Evolutionary conservation across 2,113 vertebrate genomes (phyloP).

Genomic region (Misgurnus anguillicaudatus): DNA sequence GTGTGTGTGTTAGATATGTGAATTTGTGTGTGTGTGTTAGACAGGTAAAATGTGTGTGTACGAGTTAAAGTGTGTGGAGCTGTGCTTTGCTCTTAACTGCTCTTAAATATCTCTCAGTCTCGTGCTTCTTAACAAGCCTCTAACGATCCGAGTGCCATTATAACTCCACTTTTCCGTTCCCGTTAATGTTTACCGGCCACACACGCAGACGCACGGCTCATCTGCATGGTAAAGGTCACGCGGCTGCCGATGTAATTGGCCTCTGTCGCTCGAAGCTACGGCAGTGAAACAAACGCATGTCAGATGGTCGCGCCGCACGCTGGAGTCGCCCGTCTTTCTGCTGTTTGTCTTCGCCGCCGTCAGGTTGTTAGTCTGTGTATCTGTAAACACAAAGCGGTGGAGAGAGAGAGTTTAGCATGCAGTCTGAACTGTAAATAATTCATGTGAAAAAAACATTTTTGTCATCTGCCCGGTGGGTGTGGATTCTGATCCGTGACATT

Average conservation of each 20-base stretch:
- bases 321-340: conserved; percentile 35
- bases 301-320: conserved; percentile 20
- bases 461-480: not conserved
- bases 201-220: conserved; percentile 43
- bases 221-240: conserved; percentile 58
- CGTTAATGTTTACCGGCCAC: conserved; percentile 51
- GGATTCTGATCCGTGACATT: not conserved
- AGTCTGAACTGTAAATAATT: conserved; percentile 8
- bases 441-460: not conserved
- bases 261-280: conserved; percentile 46
- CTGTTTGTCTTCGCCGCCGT: conserved; percentile 44
- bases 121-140: conserved; percentile 53
- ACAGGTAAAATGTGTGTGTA: not conserved
- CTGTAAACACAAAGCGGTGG: conserved; percentile 29
- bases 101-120: conserved; percentile 55
- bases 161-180: conserved; percentile 39
- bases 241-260: conserved; percentile 56
- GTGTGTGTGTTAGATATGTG: too few relatives aligned
- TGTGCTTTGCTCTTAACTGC: conserved; percentile 50
- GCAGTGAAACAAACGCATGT: conserved; percentile 31
- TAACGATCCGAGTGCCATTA: conserved; percentile 55
- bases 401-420: conserved; percentile 7
- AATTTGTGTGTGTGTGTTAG: not conserved
- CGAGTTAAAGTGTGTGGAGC: conserved; percentile 7
- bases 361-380: conserved; percentile 38